phyloP scores from a whole-genome alignment of 2,888 invertebrate genomes.

The Stenoptilia bipunctidactyla region DNA sequence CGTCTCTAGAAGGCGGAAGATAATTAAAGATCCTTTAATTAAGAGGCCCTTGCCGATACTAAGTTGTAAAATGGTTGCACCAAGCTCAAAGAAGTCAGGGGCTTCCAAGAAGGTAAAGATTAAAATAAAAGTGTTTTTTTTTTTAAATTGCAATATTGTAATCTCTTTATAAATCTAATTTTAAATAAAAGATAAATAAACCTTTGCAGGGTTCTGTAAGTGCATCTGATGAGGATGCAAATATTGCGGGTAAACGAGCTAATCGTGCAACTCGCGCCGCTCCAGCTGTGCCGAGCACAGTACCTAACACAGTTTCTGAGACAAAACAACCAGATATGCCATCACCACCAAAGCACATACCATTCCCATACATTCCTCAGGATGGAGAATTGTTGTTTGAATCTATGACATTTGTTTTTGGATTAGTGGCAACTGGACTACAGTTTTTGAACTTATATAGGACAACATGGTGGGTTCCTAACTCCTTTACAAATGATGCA shows the following conservation, averaged over 20 bases:
- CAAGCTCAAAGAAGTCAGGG: slow-evolving; percentile 49
- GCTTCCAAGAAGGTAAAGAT: slow-evolving; percentile 47
- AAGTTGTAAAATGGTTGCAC: slow-evolving; percentile 55
- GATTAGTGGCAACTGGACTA: slow-evolving; percentile 81
- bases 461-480: slow-evolving; percentile 97
- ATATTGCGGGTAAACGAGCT: slow-evolving; percentile 34
- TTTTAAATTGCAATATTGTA: no score
- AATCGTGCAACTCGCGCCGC: slow-evolving; percentile 30
- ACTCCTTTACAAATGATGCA: slow-evolving; percentile 89
- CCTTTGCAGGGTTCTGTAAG: slow-evolving; percentile 30
- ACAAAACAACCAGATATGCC: slow-evolving; percentile 47
- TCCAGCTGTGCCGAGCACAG: slow-evolving; percentile 20
- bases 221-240: slow-evolving; percentile 42
- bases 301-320: slow-evolving; percentile 21
- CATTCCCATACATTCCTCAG: slow-evolving; percentile 82
- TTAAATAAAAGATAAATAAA: neutral
- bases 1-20: slow-evolving; percentile 61
- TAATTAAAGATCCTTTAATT: slow-evolving; percentile 59
- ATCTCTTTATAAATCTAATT: no score
- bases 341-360: slow-evolving; percentile 82
- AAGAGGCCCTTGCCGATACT: slow-evolving; percentile 57
- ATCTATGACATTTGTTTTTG: slow-evolving; percentile 84
- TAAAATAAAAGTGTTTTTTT: no score
- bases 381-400: slow-evolving; percentile 90
- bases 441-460: slow-evolving; percentile 96